Percentiles rank a stretch among this genome's conserved stretches.
Evolutionary conservation across 2,797 vertebrate species (phyloP).

Genomic region (Liasis olivaceus): DNA sequence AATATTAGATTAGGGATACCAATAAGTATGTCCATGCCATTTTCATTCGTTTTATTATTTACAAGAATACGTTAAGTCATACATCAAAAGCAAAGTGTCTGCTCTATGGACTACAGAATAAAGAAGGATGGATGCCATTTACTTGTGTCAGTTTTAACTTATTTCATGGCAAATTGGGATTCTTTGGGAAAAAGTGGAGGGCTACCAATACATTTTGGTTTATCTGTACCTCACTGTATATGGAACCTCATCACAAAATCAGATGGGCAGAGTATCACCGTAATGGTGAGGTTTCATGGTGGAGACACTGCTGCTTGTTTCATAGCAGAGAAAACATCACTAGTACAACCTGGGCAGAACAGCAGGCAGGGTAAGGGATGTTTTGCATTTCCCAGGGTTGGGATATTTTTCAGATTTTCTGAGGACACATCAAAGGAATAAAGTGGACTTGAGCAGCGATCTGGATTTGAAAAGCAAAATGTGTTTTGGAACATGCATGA

Average conservation of each 20-base stretch:
- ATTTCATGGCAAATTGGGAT: too few species aligned
- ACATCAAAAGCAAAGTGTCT: too few species aligned
- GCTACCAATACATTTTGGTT: not conserved
- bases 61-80: too few species aligned
- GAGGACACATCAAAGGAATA: not conserved
- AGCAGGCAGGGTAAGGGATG: not conserved
- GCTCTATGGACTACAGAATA: too few species aligned
- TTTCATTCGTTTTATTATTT: too few species aligned
- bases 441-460: not conserved
- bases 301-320: not conserved
- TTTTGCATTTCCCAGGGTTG: not conserved
- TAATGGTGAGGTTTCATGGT: not conserved
- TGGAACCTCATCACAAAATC: not conserved
- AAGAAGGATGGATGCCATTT: too few species aligned
- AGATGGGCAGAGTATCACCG: not conserved
- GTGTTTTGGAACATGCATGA: not conserved
- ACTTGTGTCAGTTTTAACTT: too few species aligned
- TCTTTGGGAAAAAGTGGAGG: not conserved
- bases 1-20: too few species aligned
- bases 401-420: not conserved
- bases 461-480: not conserved
- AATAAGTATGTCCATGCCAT: too few species aligned
- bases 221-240: not conserved
- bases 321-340: not conserved
- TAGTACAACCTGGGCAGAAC: not conserved